Percentiles rank a stretch among this genome's conserved stretches.
phyloP scores from a whole-genome alignment of 2,113 vertebrate genomes.

The Trogon melanurus region DNA sequence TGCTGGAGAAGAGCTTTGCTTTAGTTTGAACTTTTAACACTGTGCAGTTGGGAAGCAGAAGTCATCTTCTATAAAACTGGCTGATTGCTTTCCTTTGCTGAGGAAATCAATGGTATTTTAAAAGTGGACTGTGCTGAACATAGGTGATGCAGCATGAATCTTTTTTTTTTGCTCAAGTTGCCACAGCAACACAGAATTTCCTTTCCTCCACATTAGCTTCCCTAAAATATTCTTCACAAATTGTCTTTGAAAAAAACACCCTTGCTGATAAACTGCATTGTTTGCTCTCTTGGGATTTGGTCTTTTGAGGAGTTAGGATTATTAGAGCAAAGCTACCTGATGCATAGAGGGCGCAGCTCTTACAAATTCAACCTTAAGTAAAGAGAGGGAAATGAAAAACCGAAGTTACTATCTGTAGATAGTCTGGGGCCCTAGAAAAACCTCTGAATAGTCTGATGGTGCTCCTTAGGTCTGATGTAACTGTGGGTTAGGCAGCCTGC shows the following conservation, averaged over 20 bases:
- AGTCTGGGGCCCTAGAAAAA: not conserved
- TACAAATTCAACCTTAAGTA: conserved; percentile 4
- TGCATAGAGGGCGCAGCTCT: not conserved
- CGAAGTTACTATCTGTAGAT: not conserved
- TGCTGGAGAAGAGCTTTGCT: conserved; percentile 15
- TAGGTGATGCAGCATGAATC: conserved; percentile 4
- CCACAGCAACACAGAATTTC: conserved; percentile 70
- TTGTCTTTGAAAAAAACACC: not conserved
- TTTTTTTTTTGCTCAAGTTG: conserved; percentile 47
- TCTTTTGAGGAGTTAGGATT: conserved; percentile 19
- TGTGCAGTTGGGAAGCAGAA: not conserved
- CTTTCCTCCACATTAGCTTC: conserved; percentile 41
- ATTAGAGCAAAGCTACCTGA: not conserved
- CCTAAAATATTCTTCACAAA: conserved; percentile 56
- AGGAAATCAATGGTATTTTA: conserved; percentile 57
- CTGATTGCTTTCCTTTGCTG: not conserved
- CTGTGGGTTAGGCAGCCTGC: not conserved
- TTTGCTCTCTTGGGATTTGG: conserved; percentile 23
- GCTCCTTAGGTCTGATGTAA: rapidly evolving
- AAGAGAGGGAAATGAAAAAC: not conserved
- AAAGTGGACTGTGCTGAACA: conserved; percentile 41
- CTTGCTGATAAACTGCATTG: conserved; percentile 27
- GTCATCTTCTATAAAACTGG: not conserved
- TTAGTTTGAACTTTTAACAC: conserved; percentile 26
- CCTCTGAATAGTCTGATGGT: not conserved